Evolutionary conservation across 2,888 invertebrate genomes (phyloP).

Genomic region (Capitulum mitella): DNA sequence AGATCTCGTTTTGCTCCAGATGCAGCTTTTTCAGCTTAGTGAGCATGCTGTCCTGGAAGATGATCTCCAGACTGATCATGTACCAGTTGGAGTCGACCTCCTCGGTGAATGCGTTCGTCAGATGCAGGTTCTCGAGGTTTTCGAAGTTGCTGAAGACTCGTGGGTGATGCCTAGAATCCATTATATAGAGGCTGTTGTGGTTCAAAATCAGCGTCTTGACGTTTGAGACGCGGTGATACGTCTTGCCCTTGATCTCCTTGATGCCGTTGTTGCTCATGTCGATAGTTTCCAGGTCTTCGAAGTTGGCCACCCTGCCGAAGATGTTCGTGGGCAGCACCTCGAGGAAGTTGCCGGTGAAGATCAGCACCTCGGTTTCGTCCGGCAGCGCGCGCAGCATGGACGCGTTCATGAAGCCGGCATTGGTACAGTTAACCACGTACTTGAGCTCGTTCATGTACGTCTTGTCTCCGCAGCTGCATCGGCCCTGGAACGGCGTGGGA

Average conservation of each 20-base stretch:
- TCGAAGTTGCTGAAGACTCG: slow-evolving; percentile 47
- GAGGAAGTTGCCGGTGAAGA: slow-evolving; percentile 63
- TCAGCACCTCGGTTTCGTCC: slow-evolving; percentile 55
- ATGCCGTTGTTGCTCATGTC: slow-evolving; percentile 68
- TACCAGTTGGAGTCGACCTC: slow-evolving; percentile 36
- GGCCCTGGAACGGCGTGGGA: slow-evolving; percentile 35
- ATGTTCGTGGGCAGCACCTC: slow-evolving; percentile 60
- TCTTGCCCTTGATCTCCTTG: slow-evolving; percentile 60
- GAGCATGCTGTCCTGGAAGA: slow-evolving; percentile 58
- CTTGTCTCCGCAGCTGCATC: slow-evolving; percentile 36
- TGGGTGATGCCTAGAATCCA: slow-evolving; percentile 46
- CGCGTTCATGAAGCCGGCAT: slow-evolving; percentile 54
- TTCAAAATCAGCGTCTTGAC: slow-evolving; percentile 61
- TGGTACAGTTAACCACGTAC: slow-evolving; percentile 64
- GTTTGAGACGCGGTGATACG: slow-evolving; percentile 62
- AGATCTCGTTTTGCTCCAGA: slow-evolving; percentile 66
- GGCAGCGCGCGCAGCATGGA: slow-evolving; percentile 57
- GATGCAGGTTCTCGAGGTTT: slow-evolving; percentile 58
- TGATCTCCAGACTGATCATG: slow-evolving; percentile 45
- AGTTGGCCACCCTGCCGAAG: slow-evolving; percentile 56
- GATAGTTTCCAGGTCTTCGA: slow-evolving; percentile 54
- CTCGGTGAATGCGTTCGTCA: slow-evolving; percentile 61
- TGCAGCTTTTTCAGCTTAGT: slow-evolving; percentile 60
- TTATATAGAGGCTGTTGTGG: slow-evolving; percentile 59
- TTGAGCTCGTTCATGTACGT: slow-evolving; percentile 38